Evolutionary conservation across 2,113 vertebrate genomes (phyloP).

Genomic region (Psammodynastes pulverulentus): DNA sequence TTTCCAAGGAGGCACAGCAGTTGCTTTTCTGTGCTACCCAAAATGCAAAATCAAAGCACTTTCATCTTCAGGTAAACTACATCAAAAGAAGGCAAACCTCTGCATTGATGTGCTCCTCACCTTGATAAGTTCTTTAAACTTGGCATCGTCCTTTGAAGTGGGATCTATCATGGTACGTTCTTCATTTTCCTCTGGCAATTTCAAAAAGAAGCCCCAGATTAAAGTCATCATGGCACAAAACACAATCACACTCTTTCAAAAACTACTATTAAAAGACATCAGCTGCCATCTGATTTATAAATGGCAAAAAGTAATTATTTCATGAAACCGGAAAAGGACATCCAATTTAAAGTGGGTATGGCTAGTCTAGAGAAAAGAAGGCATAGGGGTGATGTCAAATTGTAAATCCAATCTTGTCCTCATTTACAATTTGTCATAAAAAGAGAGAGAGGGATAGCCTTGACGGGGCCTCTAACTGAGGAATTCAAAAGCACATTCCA

Average conservation of each 20-base stretch:
- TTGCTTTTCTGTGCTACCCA: not conserved
- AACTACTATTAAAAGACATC: fast-evolving
- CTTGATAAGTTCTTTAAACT: slow-evolving; percentile 93
- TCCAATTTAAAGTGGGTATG: not conserved
- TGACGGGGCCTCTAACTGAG: no score
- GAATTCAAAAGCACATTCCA: no score
- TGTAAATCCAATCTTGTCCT: no score
- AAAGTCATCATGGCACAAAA: slow-evolving; percentile 2
- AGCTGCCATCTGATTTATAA: slow-evolving; percentile 5
- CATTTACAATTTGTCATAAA: no score
- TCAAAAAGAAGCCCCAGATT: slow-evolving; percentile 19
- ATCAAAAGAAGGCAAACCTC: not conserved
- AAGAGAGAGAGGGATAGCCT: no score
- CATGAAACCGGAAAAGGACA: not conserved
- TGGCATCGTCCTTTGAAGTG: slow-evolving; percentile 84
- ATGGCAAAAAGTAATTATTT: not conserved
- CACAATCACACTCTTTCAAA: not conserved
- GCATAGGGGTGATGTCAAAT: no score
- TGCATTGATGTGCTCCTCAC: slow-evolving; percentile 56
- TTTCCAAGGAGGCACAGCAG: not conserved
- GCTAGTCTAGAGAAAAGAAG: not conserved
- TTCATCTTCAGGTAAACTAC: not conserved
- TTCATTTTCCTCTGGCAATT: slow-evolving; percentile 89
- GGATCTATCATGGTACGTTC: slow-evolving; percentile 93
- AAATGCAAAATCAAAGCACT: not conserved